A percentile compares a stretch with the other conserved stretches of the same genome.
phyloP scores from a whole-genome alignment of 2,888 invertebrate genomes.

The Cantharis flavilabris region DNA sequence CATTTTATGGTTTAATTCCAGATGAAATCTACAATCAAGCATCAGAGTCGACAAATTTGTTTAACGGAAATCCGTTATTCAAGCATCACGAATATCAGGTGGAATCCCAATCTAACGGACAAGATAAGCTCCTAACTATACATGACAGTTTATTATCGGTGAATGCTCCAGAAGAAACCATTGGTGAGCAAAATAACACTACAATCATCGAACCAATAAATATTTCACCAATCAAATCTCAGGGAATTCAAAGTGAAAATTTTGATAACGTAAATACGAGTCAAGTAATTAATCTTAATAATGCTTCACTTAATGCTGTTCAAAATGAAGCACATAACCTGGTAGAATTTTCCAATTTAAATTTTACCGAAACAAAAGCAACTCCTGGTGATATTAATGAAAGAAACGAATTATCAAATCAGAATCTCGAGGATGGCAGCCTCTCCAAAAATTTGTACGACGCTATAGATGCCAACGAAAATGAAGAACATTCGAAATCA shows the following conservation, averaged over 20 bases:
- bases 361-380: neutral
- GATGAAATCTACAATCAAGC: constrained; percentile 3
- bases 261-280: neutral
- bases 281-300: neutral
- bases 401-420: neutral
- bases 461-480: neutral
- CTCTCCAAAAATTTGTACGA: neutral
- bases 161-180: neutral
- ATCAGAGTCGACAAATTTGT: neutral
- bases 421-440: neutral
- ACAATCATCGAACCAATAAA: neutral
- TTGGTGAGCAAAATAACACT: neutral
- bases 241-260: neutral
- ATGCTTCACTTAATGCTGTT: neutral
- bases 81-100: constrained; percentile 19
- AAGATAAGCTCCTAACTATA: neutral
- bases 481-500: neutral
- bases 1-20: constrained; percentile 49
- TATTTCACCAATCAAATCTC: neutral
- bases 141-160: neutral
- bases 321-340: neutral
- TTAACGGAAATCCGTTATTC: constrained; percentile 7
- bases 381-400: neutral
- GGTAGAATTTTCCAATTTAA: neutral
- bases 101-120: constrained; percentile 1